These are phyloP conservation scores for Archivesica marissinica DNA, from an alignment of 1,140 invertebrate species.

Conservation along the genomic window DNA sequence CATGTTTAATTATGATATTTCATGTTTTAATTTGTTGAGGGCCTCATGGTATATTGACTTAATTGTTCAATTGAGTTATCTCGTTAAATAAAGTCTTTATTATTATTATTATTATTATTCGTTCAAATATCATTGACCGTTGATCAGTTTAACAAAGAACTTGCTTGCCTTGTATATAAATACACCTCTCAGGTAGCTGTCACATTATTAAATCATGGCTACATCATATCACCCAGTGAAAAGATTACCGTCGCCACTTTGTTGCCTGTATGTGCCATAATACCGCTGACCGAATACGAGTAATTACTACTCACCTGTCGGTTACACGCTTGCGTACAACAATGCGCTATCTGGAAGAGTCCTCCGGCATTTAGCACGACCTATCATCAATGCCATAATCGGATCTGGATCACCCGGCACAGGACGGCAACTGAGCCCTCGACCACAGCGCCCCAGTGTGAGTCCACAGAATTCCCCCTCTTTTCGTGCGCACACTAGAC, in stretches of 20 bases:
- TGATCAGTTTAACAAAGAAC: too few relatives aligned
- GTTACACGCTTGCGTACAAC: not conserved
- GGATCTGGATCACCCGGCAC: constrained; percentile 46
- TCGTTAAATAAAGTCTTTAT: too few relatives aligned
- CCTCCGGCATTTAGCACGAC: constrained; percentile 46
- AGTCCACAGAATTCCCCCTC: constrained; percentile 60
- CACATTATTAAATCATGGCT: too few relatives aligned
- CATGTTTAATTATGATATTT: too few relatives aligned
- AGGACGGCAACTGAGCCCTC: constrained; percentile 51
- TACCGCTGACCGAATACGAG: not conserved
- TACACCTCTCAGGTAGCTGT: too few relatives aligned
- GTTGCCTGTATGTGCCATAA: not conserved
- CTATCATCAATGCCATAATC: constrained; percentile 38
- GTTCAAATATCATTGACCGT: too few relatives aligned
- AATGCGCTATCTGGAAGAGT: not conserved
- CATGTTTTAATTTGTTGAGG: too few relatives aligned
- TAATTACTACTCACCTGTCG: not conserved
- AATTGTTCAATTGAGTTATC: too few relatives aligned
- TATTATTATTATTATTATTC: too few relatives aligned
- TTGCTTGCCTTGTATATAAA: too few relatives aligned
- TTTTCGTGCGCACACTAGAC: constrained; percentile 47
- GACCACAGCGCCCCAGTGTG: constrained; percentile 48
- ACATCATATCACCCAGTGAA: not conserved
- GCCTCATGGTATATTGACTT: too few relatives aligned
- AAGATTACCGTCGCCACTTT: not conserved